Conservation (phyloP, 2,888 invertebrate species). For the Xanthorhoe designata region DNA sequence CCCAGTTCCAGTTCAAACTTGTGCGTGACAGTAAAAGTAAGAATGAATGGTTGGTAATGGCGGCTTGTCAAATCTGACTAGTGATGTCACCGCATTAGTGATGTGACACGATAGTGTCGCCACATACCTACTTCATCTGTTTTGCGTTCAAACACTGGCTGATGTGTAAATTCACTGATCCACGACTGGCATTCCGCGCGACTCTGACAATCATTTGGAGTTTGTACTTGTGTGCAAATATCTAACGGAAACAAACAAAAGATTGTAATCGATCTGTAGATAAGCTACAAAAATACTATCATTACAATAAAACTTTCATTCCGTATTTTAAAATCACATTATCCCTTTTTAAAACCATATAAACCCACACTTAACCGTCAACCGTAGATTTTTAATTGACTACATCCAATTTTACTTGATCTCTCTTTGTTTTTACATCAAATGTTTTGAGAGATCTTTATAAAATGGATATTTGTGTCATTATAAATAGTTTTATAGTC, state of each 20-base stretch:
- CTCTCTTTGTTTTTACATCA: conserved; percentile 20
- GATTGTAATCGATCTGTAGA: neutral
- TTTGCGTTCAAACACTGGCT: too few relatives aligned
- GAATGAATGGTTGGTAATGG: too few relatives aligned
- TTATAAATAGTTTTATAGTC: conserved; percentile 63
- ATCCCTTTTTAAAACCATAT: conserved; percentile 26
- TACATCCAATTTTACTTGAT: conserved; percentile 44
- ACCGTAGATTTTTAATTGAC: conserved; percentile 31
- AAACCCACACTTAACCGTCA: conserved; percentile 45
- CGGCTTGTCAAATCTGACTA: too few relatives aligned
- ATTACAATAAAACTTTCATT: conserved; percentile 23
- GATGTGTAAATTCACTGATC: too few relatives aligned
- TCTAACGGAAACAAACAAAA: neutral
- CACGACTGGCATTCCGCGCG: too few relatives aligned
- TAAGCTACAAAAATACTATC: neutral
- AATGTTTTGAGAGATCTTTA: conserved; percentile 36
- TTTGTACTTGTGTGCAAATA: too few relatives aligned
- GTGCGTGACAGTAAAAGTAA: too few relatives aligned
- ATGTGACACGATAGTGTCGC: too few relatives aligned
- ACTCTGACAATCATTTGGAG: too few relatives aligned
- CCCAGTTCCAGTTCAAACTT: too few relatives aligned
- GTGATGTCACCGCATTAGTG: too few relatives aligned
- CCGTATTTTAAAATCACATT: conserved; percentile 36
- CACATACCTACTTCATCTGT: too few relatives aligned
- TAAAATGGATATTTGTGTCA: conserved; percentile 46